Conservation (phyloP, 1,140 invertebrate species). For the Antheraea mylitta region DNA sequence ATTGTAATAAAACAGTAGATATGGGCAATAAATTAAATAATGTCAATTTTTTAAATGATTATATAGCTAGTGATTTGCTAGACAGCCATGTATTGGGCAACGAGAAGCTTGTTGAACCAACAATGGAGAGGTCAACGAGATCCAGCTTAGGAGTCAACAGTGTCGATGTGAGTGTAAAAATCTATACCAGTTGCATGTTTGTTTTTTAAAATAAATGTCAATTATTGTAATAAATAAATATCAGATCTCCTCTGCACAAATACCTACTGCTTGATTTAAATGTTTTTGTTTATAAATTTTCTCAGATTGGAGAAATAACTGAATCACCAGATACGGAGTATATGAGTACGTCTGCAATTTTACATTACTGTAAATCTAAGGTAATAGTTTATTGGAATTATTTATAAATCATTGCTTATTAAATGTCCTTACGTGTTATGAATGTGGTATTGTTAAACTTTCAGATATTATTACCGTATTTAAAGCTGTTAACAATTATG, state of each 20-base stretch:
- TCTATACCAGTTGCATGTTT: neutral
- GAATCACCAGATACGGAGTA: conserved; percentile 83
- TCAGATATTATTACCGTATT: conserved; percentile 86
- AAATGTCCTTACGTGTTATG: neutral
- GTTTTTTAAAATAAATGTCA: neutral
- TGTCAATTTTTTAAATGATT: conserved; percentile 58
- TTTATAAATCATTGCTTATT: neutral
- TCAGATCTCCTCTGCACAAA: neutral
- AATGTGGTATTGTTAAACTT: conserved; percentile 27
- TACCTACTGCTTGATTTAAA: neutral
- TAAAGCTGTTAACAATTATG: conserved; percentile 85
- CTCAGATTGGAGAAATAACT: conserved; percentile 83
- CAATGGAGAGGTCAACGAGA: conserved; percentile 66
- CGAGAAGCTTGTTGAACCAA: conserved; percentile 54
- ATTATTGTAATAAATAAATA: neutral
- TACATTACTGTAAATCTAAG: conserved; percentile 89
- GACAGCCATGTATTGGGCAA: conserved; percentile 68
- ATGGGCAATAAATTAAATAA: conserved; percentile 68
- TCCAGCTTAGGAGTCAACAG: conserved; percentile 68
- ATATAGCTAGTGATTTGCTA: conserved; percentile 70
- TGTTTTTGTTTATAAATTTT: conserved; percentile 12
- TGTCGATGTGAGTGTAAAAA: conserved; percentile 62
- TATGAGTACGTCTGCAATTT: conserved; percentile 86
- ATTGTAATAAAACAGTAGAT: conserved; percentile 61
- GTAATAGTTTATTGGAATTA: conserved; percentile 44